Base-by-base conservation (phyloP, 2,113 vertebrate species). In the Scomber colias region DNA sequence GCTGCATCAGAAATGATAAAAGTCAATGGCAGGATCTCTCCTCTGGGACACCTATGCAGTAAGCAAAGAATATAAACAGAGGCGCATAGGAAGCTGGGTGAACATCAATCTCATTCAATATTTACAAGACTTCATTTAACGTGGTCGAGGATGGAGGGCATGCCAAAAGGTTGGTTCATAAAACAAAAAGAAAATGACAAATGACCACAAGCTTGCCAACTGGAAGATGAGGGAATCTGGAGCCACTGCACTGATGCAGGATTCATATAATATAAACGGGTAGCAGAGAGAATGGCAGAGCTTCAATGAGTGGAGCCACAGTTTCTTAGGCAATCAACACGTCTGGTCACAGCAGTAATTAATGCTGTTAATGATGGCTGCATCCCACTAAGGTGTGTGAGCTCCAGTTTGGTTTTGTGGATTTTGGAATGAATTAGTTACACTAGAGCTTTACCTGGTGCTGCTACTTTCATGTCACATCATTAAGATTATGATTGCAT, bases 1-100 rank as follows among this genome's bases (percentile, higher is more conserved):
- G 66, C 83, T 79, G 76, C 83, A 88, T 77, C 71, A 82, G 70
- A 77, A 60, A 79, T 69, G 83, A 87, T 89, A 30, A 79, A 86
- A 88, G 82, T 71, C 72, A 57, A 66, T 74, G 64, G 76, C 83
- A 90, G 69, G 77, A 91, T 86, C 67, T 79, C 69, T 81, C 93
- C 91, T 87, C 66, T 11, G 91, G 88, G 89, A 92, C 54, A 19
- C 31, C 50, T 65, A 35, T 75, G 63, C 85, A 75, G 81, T 87
- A 86, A 87, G 90, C 77, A 68, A 79, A 78, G 59, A 81, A 70
- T 81, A 75, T 86, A 81, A 90, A 82, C 79, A 83, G 60, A 19
- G 56, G 72, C 46, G 71, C 24, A 27, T 63, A 16, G 71, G 61
- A 60, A 48, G 74, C 86, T 83, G 78, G 17, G 51, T 62, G 15